phyloP scores from a whole-genome alignment of 1,140 invertebrate genomes.

The Hirudo medicinalis region DNA sequence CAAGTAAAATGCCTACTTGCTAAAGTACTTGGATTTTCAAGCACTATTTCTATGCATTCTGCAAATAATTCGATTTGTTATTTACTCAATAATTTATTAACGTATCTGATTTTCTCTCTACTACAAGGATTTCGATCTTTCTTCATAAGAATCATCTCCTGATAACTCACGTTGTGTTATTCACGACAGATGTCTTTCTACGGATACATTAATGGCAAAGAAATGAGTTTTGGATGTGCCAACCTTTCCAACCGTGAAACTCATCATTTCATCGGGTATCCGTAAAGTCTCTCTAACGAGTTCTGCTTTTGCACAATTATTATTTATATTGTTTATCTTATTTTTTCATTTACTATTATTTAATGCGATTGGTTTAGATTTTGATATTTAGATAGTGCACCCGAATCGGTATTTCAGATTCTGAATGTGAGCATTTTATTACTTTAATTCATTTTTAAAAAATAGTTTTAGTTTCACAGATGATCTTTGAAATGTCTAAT shows the following conservation, averaged over 20 bases:
- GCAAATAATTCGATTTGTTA: background rate
- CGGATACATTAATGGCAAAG: background rate
- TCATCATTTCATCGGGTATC: background rate
- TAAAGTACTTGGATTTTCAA: background rate
- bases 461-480: background rate
- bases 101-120: background rate
- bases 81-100: conserved; percentile 1
- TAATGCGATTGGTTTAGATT: too few relatives aligned
- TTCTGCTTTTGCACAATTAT: background rate
- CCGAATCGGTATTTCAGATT: too few relatives aligned
- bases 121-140: background rate
- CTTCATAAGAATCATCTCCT: background rate
- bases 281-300: background rate
- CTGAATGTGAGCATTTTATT: too few relatives aligned
- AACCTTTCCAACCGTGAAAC: too few relatives aligned
- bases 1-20: background rate
- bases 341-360: too few relatives aligned
- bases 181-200: background rate
- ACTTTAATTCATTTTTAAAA: too few relatives aligned
- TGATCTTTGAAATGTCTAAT: too few relatives aligned
- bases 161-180: background rate
- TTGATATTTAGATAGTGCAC: too few relatives aligned
- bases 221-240: background rate
- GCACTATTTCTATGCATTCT: too few relatives aligned
- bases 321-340: background rate